phyloP scores from a whole-genome alignment of 2,888 invertebrate genomes.

The Archips crataeganus region DNA sequence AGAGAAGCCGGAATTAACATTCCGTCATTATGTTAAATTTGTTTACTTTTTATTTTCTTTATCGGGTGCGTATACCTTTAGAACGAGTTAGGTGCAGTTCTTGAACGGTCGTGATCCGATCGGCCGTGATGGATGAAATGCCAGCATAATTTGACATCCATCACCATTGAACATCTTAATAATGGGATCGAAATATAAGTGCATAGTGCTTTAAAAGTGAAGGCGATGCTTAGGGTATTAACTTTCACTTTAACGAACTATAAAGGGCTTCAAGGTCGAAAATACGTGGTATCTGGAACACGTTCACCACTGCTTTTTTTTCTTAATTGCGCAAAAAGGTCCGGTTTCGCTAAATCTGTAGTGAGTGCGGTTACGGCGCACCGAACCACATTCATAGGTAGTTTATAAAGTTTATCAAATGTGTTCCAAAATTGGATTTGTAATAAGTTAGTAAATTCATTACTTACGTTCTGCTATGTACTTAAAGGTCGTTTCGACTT shows the following conservation, averaged over 20 bases:
- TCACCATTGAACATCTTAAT: constrained; percentile 55
- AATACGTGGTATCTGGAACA: constrained; percentile 56
- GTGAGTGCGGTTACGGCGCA: background rate
- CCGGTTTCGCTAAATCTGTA: constrained; percentile 42
- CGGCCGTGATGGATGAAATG: constrained; percentile 43
- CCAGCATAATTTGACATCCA: constrained; percentile 56
- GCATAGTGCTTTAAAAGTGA: constrained; percentile 61
- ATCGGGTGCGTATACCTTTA: background rate
- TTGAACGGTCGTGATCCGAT: constrained; percentile 34
- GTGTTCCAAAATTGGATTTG: background rate
- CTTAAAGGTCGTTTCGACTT: background rate
- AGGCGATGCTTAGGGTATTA: constrained; percentile 53
- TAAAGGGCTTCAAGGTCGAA: constrained; percentile 74
- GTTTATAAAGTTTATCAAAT: no score
- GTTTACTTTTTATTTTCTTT: constrained; percentile 16
- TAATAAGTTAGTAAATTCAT: background rate
- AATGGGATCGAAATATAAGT: constrained; percentile 50
- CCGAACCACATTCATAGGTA: background rate
- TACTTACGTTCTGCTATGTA: background rate
- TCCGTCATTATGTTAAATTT: constrained; percentile 26
- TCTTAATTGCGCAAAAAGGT: constrained; percentile 35
- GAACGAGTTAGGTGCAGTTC: constrained; percentile 21
- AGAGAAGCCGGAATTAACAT: constrained; percentile 27
- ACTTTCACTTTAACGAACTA: constrained; percentile 76
- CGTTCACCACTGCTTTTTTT: constrained; percentile 31